Conservation (phyloP, 1,140 invertebrate genomes). For the Trichoplusia ni region DNA sequence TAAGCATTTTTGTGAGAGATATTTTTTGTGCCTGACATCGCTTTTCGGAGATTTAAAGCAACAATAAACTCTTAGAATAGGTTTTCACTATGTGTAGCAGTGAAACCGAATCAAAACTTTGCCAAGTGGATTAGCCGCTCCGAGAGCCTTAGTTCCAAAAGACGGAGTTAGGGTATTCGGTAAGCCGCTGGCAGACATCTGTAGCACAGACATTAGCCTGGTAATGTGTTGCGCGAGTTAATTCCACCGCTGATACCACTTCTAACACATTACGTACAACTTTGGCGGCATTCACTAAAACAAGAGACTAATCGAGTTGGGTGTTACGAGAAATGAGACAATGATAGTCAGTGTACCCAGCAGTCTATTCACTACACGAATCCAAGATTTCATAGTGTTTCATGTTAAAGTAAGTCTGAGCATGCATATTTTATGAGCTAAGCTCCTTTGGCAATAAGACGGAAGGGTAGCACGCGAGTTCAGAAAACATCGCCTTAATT, state of each 20-base stretch:
- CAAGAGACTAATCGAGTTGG: conserved; percentile 9
- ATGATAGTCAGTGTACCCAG: no score
- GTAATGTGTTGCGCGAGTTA: conserved; percentile 4
- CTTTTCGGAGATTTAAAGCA: no score
- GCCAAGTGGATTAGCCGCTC: conserved; percentile 8
- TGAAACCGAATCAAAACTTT: background rate
- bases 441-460: conserved; percentile 1
- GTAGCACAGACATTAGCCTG: conserved; percentile 5
- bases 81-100: background rate
- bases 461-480: background rate
- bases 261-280: background rate
- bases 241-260: background rate
- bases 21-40: no score
- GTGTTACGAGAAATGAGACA: no score
- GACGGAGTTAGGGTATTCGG: conserved; percentile 5
- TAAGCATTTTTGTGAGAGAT: no score
- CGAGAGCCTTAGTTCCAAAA: background rate
- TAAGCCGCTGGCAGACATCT: conserved; percentile 7
- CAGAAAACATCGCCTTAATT: conserved; percentile 18
- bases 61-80: no score
- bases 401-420: background rate
- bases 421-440: background rate
- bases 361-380: no score
- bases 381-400: background rate
- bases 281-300: background rate